Percentiles rank a stretch among this genome's conserved stretches.
Evolutionary conservation across 2,888 invertebrate genomes (phyloP).

Genomic region (Ectemnius lituratus): DNA sequence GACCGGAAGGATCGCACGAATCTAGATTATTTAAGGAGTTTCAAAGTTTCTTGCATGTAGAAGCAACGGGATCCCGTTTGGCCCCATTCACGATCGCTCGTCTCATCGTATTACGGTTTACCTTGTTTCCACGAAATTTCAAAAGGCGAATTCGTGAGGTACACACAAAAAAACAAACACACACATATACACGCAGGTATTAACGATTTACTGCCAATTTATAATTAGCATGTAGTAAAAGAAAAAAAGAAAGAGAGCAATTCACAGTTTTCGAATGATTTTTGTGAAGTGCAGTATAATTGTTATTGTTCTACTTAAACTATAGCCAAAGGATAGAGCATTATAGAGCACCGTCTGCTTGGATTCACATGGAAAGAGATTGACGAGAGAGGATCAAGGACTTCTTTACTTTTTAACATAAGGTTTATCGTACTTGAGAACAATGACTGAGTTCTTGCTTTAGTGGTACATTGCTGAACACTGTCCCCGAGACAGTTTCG

Average conservation of each 20-base stretch:
- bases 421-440: slow-evolving; percentile 1
- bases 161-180: too few relatives aligned
- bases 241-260: background rate
- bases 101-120: slow-evolving; percentile 32
- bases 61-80: slow-evolving; percentile 51
- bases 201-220: slow-evolving; percentile 54
- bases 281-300: slow-evolving; percentile 24
- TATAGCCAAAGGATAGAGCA: background rate
- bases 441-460: slow-evolving; percentile 5
- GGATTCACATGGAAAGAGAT: slow-evolving; percentile 6
- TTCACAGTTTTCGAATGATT: slow-evolving; percentile 17
- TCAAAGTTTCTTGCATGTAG: slow-evolving; percentile 56
- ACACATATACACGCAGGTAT: slow-evolving; percentile 11
- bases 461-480: slow-evolving; percentile 16
- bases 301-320: slow-evolving; percentile 11
- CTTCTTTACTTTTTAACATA: background rate
- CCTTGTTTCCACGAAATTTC: slow-evolving; percentile 26
- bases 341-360: background rate
- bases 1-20: slow-evolving; percentile 48
- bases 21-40: slow-evolving; percentile 56
- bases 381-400: slow-evolving; percentile 4
- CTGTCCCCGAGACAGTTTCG: slow-evolving; percentile 33
- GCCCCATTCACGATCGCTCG: slow-evolving; percentile 56
- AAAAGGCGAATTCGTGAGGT: slow-evolving; percentile 29
- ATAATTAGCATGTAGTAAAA: slow-evolving; percentile 35